phyloP scores from a whole-genome alignment of 2,888 invertebrate species.

The Colletes collaris region DNA sequence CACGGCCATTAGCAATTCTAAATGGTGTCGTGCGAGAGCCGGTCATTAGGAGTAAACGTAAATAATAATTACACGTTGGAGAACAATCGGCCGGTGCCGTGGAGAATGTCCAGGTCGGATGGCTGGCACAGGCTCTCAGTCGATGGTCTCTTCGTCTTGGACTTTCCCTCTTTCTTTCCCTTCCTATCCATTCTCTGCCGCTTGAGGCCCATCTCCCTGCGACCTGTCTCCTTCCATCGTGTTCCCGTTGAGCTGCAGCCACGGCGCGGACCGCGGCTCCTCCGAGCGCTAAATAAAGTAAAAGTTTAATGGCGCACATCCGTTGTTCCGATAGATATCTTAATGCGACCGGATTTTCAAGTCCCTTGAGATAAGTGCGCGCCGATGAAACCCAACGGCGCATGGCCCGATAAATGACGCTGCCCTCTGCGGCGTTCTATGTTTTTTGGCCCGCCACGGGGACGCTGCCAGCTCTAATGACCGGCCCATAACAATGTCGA shows the following conservation, averaged over 20 bases:
- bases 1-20: conserved; percentile 76
- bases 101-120: conserved; percentile 31
- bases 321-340: conserved; percentile 82
- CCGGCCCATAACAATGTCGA: conserved; percentile 73
- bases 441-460: conserved; percentile 58
- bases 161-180: neutral
- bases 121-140: neutral
- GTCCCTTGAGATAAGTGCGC: conserved; percentile 79
- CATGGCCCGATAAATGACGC: conserved; percentile 68
- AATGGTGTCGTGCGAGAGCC: conserved; percentile 65
- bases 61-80: conserved; percentile 76
- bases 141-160: neutral
- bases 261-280: conserved; percentile 53
- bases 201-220: conserved; percentile 17
- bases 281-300: conserved; percentile 79
- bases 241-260: conserved; percentile 39
- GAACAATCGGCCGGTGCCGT: conserved; percentile 67
- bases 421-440: conserved; percentile 24
- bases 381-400: conserved; percentile 68
- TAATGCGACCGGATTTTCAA: conserved; percentile 83
- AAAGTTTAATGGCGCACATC: conserved; percentile 82
- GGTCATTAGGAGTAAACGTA: conserved; percentile 73
- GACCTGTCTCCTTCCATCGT: conserved; percentile 33
- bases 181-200: neutral
- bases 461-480: conserved; percentile 67